Evolutionary conservation across 2,113 vertebrate genomes (phyloP).

Genomic region (Isichthys henryi): DNA sequence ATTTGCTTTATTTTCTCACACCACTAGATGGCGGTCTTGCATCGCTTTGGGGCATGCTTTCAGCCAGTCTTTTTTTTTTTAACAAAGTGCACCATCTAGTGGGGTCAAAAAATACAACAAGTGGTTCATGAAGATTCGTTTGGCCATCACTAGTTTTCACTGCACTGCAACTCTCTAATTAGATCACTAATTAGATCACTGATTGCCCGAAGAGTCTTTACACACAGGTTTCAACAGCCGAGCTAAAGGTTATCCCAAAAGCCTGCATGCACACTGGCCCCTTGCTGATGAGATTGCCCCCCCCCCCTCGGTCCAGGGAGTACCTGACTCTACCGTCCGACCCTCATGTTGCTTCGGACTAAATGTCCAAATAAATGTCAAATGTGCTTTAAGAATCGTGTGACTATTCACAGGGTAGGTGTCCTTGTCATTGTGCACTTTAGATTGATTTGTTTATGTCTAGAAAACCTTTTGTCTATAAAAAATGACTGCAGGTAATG

Average conservation of each 20-base stretch:
- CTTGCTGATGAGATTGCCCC: background rate
- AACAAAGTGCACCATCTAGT: background rate
- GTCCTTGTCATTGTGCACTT: background rate
- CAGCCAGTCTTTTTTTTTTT: background rate
- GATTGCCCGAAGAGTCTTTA: background rate
- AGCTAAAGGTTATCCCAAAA: background rate
- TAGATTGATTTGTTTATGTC: background rate
- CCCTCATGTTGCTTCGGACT: background rate
- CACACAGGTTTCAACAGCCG: background rate
- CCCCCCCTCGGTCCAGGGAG: background rate
- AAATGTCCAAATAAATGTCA: background rate
- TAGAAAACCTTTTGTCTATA: background rate
- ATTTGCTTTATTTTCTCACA: background rate
- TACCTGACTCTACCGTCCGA: background rate
- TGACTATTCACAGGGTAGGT: background rate
- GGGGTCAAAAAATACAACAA: background rate
- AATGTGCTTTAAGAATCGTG: background rate
- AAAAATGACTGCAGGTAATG: too few relatives aligned
- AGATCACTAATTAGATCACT: background rate
- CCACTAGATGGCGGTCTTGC: background rate
- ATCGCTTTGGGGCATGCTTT: background rate
- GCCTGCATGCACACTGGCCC: background rate
- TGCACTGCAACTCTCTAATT: background rate
- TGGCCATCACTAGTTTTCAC: background rate
- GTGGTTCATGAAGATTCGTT: background rate